Evolutionary conservation across 2,113 vertebrate genomes (phyloP).

Genomic region (Brevimyrus niger): DNA sequence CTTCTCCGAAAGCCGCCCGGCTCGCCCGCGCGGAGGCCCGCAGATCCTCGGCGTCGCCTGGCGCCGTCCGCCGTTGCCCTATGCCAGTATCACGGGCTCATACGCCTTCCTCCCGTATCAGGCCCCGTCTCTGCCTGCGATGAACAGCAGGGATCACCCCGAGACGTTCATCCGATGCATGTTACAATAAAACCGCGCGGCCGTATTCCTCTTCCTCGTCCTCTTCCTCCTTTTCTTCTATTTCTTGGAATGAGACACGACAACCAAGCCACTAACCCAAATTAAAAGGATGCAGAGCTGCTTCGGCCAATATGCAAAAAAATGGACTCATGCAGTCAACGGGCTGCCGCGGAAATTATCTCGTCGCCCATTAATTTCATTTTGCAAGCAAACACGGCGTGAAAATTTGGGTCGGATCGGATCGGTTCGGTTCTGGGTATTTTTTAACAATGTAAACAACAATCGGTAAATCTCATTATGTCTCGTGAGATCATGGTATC

Average conservation of each 20-base stretch:
- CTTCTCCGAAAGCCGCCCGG: neutral
- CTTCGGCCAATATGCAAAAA: neutral
- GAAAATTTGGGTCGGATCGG: neutral
- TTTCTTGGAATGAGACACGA: neutral
- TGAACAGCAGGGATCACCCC: neutral
- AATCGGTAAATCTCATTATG: constrained; percentile 23
- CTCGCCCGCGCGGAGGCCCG: constrained; percentile 11
- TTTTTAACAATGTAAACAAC: constrained; percentile 18
- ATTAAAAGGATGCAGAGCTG: neutral
- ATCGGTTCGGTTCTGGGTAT: constrained; percentile 13
- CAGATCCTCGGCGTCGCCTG: constrained; percentile 58
- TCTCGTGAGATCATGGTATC: constrained; percentile 22
- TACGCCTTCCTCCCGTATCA: constrained; percentile 20
- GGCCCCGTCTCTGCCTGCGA: neutral
- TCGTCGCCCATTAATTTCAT: neutral
- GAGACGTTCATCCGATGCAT: neutral
- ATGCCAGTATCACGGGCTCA: constrained; percentile 26
- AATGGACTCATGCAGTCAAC: neutral
- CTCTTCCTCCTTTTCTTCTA: neutral
- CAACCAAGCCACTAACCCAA: neutral
- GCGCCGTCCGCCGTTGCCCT: constrained; percentile 27
- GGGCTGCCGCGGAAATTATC: neutral
- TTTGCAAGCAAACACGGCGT: neutral
- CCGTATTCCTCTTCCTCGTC: neutral
- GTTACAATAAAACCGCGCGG: neutral